A percentile compares a stretch with the other conserved stretches of the same genome.
These are phyloP conservation scores for Bostrychus sinensis DNA, from an alignment of 2,113 vertebrate species.

Conservation along the genomic window DNA sequence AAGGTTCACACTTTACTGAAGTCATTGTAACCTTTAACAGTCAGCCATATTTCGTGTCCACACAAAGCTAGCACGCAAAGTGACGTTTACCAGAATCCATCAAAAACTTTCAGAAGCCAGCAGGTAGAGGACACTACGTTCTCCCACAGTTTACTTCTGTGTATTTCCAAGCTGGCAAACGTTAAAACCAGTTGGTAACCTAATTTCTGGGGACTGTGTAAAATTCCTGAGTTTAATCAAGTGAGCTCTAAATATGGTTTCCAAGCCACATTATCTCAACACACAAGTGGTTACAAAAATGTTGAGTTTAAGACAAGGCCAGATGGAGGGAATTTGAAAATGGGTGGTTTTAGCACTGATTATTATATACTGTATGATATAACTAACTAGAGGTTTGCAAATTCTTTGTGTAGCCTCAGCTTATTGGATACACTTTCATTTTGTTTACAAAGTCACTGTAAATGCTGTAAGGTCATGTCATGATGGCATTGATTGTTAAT, in stretches of 20 bases:
- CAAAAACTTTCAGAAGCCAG: slow-evolving; percentile 76
- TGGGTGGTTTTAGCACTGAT: no score
- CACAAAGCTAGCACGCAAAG: slow-evolving; percentile 71
- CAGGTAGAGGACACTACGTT: slow-evolving; percentile 76
- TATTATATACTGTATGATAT: no score
- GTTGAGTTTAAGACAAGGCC: no score
- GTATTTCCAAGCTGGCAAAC: slow-evolving; percentile 81
- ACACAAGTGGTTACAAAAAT: no score
- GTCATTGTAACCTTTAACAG: slow-evolving; percentile 78
- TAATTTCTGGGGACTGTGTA: slow-evolving; percentile 83
- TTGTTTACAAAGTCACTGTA: slow-evolving; percentile 70
- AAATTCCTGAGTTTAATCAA: slow-evolving; percentile 86
- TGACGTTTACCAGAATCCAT: slow-evolving; percentile 81
- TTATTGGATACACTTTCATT: slow-evolving; percentile 64
- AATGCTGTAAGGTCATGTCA: slow-evolving; percentile 76
- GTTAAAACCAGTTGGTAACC: slow-evolving; percentile 81
- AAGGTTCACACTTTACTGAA: slow-evolving; percentile 74
- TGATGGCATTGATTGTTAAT: slow-evolving; percentile 58
- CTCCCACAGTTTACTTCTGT: slow-evolving; percentile 78
- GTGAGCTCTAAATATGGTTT: slow-evolving; percentile 78
- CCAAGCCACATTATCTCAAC: slow-evolving; percentile 85
- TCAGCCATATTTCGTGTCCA: slow-evolving; percentile 77
- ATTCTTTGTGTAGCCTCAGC: no score
- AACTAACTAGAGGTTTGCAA: no score
- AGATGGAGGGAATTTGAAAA: no score